Base-by-base conservation (phyloP, 2,113 vertebrate species). In the Phyllopteryx taeniolatus region DNA sequence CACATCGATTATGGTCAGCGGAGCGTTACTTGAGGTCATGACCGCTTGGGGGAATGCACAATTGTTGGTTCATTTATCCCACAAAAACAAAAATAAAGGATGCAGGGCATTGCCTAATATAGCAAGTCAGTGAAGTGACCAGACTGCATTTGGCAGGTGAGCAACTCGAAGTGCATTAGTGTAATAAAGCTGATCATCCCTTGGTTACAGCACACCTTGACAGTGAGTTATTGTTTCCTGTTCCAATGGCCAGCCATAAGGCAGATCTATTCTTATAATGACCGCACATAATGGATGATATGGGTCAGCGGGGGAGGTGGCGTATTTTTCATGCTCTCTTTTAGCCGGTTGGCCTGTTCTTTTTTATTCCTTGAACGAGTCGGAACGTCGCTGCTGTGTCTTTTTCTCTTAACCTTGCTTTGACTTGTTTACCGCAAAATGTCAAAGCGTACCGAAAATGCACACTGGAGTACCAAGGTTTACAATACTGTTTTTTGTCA, bases 241-340 rank as follows among this genome's bases (percentile, higher is more conserved):
- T 77, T 84, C 86, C 82, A 74, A 80, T 87, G 89, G 87, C 84
- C 89, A 89, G 83, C 85, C 89, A 90, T 88, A 89, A 90, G 90
- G 88, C 89, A 90, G 80, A 89, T 82, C 91, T 90, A 78, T 87
- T 91, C 90, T 92, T 90, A 92, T 92, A 91, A 92, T 91, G 91
- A 90, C 88, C 82, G 74, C 85, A 91, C 84, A 91, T 92, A 92
- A 93, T 93, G 92, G 91, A 93, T 91, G 92, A 92, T 92, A 75
- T 91, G 90, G 92, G 92, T 93, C 93, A 93, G 74, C 77, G 78
- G 87, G 35, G 85, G 89, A 91, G 90, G 89, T 92, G 91, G 90
- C 84, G 84, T 89, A 94, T 93, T 92, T 92, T 92, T 93, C 92
- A 93, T 92, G 87, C 89, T 93, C 92, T 93, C 84, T 91, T 91